These are phyloP conservation scores for Bombus haemorrhoidalis DNA, from an alignment of 1,140 invertebrate genomes.

Conservation along the genomic window DNA sequence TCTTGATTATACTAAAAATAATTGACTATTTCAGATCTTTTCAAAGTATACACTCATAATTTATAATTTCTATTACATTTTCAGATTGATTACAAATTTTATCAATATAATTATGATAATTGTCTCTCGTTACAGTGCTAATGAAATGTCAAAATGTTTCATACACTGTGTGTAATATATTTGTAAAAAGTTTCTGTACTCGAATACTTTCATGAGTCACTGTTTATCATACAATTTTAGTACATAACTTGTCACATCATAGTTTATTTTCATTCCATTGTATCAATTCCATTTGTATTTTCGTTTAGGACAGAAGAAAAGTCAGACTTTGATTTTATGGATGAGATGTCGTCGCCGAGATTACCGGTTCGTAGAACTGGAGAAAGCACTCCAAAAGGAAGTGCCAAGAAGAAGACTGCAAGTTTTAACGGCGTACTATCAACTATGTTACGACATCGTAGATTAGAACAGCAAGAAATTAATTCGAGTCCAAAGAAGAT, in stretches of 20 bases:
- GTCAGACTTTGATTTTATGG: constrained; percentile 90
- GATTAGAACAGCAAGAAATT: constrained; percentile 84
- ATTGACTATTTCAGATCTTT: too few relatives aligned
- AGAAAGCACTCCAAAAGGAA: constrained; percentile 86
- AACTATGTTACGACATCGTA: constrained; percentile 88
- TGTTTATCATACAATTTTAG: neutral
- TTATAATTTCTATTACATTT: too few relatives aligned
- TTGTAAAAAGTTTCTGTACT: too few relatives aligned
- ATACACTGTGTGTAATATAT: too few relatives aligned
- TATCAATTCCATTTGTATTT: neutral
- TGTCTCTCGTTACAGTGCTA: too few relatives aligned
- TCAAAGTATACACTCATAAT: too few relatives aligned
- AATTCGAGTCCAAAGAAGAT: constrained; percentile 77
- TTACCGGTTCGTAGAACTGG: constrained; percentile 86
- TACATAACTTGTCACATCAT: neutral
- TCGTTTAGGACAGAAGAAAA: constrained; percentile 83
- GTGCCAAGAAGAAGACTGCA: constrained; percentile 90
- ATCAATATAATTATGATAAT: too few relatives aligned
- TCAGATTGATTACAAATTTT: too few relatives aligned
- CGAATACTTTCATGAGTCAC: neutral
- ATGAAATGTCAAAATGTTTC: too few relatives aligned
- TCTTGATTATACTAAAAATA: too few relatives aligned
- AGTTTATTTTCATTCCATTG: neutral
- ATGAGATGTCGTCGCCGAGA: constrained; percentile 87
- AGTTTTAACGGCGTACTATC: constrained; percentile 89